Base-by-base conservation (phyloP, 1,140 invertebrate species). In the Antheraea pernyi region DNA sequence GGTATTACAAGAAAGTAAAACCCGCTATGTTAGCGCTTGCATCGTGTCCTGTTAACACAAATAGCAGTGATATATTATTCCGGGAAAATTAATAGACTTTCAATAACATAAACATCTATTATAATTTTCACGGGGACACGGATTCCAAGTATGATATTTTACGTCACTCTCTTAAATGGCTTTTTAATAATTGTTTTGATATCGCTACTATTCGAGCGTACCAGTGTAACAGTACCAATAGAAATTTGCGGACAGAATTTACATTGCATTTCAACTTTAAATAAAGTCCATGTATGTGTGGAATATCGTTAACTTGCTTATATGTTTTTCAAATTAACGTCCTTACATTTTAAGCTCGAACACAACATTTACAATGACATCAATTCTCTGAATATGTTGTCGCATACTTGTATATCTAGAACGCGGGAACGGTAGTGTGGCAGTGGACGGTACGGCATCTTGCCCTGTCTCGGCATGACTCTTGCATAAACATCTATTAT, bases 1-100 rank as follows among this genome's bases (percentile, higher is more conserved):
- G 88, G 82, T 82, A 88, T 82, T 80, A 81, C 78, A 88, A 89
- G 89, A 91, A 91, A 91, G 88, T 91, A 91, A 91, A 91, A 91
- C 86, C 83, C 85, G 83, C 87, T 87, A 89, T 85, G 82, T 80
- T 81, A 75, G 81, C 80, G 83, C 83, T 84, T 75, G 81, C 78
- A 80, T 78, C 74, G 84, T 86, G 89, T 91, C 87, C 89, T 89
- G 88, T 83, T 91, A 86, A 91, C 88, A 88, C 85, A 91, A 89
- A 90, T 86, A 83, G 79, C 70, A 77, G 73, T 83, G 79, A 84
- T 90, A 86, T 81, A 83, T 84, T 81, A 86, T 87, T 84, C 81
- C 82, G 74, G 71, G 70, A 77, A 74, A 30, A 30, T 30, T 4
- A 30, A 73, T 65, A 65, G 66, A 78, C 76, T 72, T 80, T 68